Conservation (phyloP, 2,888 invertebrate genomes). For the Melolontha melolontha region DNA sequence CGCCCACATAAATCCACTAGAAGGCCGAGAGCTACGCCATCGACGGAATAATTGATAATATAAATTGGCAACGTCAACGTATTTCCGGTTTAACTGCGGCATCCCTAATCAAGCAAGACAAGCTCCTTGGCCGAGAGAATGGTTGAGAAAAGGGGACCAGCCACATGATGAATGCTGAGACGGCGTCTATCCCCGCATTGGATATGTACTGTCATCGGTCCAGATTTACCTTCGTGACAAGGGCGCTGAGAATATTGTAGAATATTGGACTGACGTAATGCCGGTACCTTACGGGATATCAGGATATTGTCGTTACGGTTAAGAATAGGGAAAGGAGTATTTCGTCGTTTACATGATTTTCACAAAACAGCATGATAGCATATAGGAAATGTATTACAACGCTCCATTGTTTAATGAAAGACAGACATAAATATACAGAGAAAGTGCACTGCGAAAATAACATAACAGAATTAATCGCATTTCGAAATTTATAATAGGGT, state of each 20-base stretch:
- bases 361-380: no score
- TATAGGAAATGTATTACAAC: no score
- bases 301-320: no score
- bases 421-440: no score
- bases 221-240: slow-evolving; percentile 33
- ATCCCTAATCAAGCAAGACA: slow-evolving; percentile 36
- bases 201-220: slow-evolving; percentile 23
- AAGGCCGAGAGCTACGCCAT: background rate
- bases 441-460: no score
- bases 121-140: slow-evolving; percentile 8
- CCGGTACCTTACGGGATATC: no score
- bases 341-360: no score
- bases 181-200: slow-evolving; percentile 7
- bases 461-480: no score
- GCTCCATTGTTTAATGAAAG: no score
- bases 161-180: slow-evolving; percentile 32
- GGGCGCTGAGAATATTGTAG: slow-evolving; percentile 21
- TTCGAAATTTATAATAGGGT: no score
- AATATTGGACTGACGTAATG: slow-evolving; percentile 7
- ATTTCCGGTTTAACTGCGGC: slow-evolving; percentile 19
- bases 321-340: no score
- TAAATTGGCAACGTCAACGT: slow-evolving; percentile 34
- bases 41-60: slow-evolving; percentile 35
- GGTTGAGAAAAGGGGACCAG: slow-evolving; percentile 2
- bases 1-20: slow-evolving; percentile 29